These are phyloP conservation scores for Coreius guichenoti DNA, from an alignment of 2,797 vertebrate genomes.

Conservation along the genomic window DNA sequence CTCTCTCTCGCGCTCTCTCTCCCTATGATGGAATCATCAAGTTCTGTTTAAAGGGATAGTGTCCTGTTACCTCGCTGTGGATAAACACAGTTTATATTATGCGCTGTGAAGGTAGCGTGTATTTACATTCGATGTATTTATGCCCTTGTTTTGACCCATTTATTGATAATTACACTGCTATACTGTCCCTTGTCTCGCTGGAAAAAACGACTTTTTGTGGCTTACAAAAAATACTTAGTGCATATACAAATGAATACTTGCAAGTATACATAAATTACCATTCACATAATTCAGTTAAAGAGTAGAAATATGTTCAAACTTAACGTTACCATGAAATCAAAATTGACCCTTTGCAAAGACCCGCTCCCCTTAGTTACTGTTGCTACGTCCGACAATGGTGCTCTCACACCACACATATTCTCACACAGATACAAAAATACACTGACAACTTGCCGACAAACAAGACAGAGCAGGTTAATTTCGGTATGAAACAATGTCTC, in stretches of 20 bases:
- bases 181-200: background rate
- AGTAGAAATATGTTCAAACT: background rate
- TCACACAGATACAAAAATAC: too few species aligned
- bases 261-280: background rate
- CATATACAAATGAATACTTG: background rate
- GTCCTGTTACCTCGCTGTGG: constrained; percentile 5
- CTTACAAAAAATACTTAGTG: background rate
- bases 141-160: background rate
- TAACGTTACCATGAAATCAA: too few species aligned
- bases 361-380: too few species aligned
- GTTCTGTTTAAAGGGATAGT: constrained; percentile 70
- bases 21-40: constrained; percentile 61
- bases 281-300: background rate
- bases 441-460: too few species aligned
- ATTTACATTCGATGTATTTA: background rate
- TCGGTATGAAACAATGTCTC: too few species aligned
- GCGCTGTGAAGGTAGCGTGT: background rate
- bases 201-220: background rate
- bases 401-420: too few species aligned
- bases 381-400: too few species aligned
- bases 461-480: too few species aligned
- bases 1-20: constrained; percentile 19
- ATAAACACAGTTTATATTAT: constrained; percentile 1
- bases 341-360: too few species aligned
- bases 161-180: background rate